phyloP scores from a whole-genome alignment of 2,888 invertebrate species.

The Galerucella nymphaeae region DNA sequence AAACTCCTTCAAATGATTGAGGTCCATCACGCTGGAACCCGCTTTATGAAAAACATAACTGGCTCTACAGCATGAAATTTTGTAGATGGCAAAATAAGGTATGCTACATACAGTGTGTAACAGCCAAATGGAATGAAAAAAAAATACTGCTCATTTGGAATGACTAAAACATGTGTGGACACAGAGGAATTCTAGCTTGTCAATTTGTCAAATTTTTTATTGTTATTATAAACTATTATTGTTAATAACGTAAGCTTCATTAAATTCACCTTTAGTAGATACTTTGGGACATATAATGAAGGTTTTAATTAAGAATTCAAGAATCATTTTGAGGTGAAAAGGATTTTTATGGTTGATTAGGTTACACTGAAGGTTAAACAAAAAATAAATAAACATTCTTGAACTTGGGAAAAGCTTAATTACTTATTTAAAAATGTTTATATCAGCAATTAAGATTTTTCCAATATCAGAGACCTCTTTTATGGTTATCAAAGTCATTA shows the following conservation, averaged over 20 bases:
- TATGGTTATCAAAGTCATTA: too few species aligned
- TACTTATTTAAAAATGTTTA: neutral
- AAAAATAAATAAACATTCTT: neutral
- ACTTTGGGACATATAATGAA: neutral
- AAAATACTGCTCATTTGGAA: neutral
- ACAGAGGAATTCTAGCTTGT: neutral
- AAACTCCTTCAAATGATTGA: too few species aligned
- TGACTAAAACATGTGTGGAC: neutral
- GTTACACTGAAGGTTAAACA: neutral
- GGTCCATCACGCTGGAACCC: too few species aligned
- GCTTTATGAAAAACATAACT: too few species aligned
- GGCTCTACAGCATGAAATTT: too few species aligned
- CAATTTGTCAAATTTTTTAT: neutral
- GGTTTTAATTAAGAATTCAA: slow-evolving; percentile 2
- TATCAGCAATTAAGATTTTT: too few species aligned
- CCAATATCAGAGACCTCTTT: too few species aligned
- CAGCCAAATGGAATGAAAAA: too few species aligned
- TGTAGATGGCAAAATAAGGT: too few species aligned
- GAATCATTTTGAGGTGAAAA: neutral
- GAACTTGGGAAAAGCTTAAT: neutral
- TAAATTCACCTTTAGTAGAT: slow-evolving; percentile 2
- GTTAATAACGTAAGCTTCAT: neutral
- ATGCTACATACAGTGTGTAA: too few species aligned
- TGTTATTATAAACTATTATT: neutral
- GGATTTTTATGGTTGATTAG: slow-evolving; percentile 7